phyloP scores from a whole-genome alignment of 1,140 invertebrate species.

The Magallana gigas region DNA sequence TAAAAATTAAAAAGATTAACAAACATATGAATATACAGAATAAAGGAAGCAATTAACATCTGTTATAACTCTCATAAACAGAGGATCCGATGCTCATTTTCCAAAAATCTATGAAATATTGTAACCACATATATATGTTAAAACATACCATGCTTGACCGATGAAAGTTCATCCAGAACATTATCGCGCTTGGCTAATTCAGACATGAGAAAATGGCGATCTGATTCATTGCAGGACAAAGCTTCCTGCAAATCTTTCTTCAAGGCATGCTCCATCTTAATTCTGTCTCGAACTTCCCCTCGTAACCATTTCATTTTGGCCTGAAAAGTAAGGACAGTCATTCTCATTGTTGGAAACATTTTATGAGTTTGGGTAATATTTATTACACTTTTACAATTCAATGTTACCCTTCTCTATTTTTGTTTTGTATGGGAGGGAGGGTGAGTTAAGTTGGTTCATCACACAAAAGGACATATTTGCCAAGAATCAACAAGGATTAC shows the following conservation, averaged over 20 bases:
- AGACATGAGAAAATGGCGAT: conserved; percentile 69
- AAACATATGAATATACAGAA: not conserved
- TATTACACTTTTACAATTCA: no score
- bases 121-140: not conserved
- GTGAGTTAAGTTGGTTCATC: no score
- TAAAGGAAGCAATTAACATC: not conserved
- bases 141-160: conserved; percentile 69
- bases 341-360: no score
- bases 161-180: conserved; percentile 72
- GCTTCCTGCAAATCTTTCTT: conserved; percentile 72
- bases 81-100: no score
- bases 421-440: no score
- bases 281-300: conserved; percentile 65
- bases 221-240: conserved; percentile 68
- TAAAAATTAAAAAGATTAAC: not conserved
- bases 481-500: not conserved
- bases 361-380: no score
- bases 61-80: not conserved
- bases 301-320: conserved; percentile 76
- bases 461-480: no score
- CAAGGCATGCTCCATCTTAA: conserved; percentile 68
- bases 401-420: no score
- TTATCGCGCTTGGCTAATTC: conserved; percentile 72
- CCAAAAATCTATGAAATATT: no score
- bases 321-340: conserved; percentile 48